Evolutionary conservation across 2,888 invertebrate species (phyloP).

Genomic region (Tupiocoris notatus): DNA sequence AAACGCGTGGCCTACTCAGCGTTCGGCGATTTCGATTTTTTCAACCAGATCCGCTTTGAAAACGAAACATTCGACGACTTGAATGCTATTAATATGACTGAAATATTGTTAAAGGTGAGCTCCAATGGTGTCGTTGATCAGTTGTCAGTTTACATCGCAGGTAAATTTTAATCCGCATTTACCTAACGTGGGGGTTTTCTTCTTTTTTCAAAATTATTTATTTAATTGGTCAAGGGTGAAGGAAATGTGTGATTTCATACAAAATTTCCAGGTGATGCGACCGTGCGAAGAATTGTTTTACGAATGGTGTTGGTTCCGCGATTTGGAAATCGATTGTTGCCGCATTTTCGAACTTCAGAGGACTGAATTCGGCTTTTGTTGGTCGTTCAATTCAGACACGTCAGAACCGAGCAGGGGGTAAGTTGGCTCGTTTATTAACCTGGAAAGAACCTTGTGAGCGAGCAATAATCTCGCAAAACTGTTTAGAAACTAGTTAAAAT

Average conservation of each 20-base stretch:
- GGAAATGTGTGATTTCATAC: too few relatives aligned
- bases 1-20: conserved; percentile 50
- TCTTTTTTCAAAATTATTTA: background rate
- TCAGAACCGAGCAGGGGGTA: conserved; percentile 48
- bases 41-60: conserved; percentile 45
- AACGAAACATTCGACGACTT: conserved; percentile 40
- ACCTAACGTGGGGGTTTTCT: background rate
- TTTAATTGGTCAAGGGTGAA: too few relatives aligned
- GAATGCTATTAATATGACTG: conserved; percentile 44
- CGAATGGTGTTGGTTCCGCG: conserved; percentile 55
- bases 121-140: too few relatives aligned
- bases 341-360: conserved; percentile 55
- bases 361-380: conserved; percentile 56
- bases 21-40: conserved; percentile 52
- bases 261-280: conserved; percentile 50
- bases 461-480: too few relatives aligned
- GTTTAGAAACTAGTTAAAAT: too few relatives aligned
- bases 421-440: too few relatives aligned
- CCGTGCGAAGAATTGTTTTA: conserved; percentile 55
- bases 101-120: conserved; percentile 48
- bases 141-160: too few relatives aligned
- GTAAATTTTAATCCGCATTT: too few relatives aligned
- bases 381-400: conserved; percentile 56
- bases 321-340: conserved; percentile 54
- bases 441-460: too few relatives aligned